A percentile compares a stretch with the other conserved stretches of the same genome.
Evolutionary conservation across 2,113 vertebrate species (phyloP).

Genomic region (Syngnathus scovelli): DNA sequence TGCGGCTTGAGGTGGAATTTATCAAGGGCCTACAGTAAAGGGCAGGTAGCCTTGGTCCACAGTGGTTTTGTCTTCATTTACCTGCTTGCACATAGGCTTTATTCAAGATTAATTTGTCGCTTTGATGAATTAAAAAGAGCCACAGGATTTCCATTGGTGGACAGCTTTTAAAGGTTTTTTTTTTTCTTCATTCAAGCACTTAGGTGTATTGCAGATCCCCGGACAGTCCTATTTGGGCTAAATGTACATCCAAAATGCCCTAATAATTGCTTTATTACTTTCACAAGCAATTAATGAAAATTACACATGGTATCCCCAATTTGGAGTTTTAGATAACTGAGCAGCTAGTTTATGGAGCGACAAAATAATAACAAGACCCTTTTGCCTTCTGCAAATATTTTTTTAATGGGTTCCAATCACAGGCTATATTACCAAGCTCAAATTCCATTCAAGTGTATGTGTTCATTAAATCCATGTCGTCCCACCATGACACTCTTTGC

Average conservation of each 20-base stretch:
- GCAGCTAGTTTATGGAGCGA: conserved; percentile 6
- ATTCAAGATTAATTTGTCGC: conserved; percentile 67
- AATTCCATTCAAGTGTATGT: conserved; percentile 11
- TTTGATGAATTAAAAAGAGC: conserved; percentile 71
- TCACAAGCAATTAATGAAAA: conserved; percentile 30
- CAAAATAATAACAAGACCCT: not conserved
- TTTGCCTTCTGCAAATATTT: not conserved
- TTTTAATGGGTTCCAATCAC: not conserved
- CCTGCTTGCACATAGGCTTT: conserved; percentile 67
- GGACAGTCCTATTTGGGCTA: conserved; percentile 65
- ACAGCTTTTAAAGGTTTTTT: conserved; percentile 56
- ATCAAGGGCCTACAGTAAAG: conserved; percentile 68
- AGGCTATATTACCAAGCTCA: not conserved
- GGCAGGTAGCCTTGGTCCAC: conserved; percentile 49
- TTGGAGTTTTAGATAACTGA: conserved; percentile 41
- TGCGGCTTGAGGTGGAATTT: conserved; percentile 63
- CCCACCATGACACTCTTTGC: conserved; percentile 44
- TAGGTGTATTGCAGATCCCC: conserved; percentile 71
- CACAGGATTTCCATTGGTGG: conserved; percentile 58
- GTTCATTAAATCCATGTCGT: conserved; percentile 1
- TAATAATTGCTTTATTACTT: conserved; percentile 60
- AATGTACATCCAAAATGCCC: conserved; percentile 63
- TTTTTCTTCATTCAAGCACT: conserved; percentile 78
- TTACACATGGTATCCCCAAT: conserved; percentile 24
- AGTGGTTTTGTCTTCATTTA: conserved; percentile 74